Base-by-base conservation (phyloP, 2,888 invertebrate genomes). In the Coelinius sp. region DNA sequence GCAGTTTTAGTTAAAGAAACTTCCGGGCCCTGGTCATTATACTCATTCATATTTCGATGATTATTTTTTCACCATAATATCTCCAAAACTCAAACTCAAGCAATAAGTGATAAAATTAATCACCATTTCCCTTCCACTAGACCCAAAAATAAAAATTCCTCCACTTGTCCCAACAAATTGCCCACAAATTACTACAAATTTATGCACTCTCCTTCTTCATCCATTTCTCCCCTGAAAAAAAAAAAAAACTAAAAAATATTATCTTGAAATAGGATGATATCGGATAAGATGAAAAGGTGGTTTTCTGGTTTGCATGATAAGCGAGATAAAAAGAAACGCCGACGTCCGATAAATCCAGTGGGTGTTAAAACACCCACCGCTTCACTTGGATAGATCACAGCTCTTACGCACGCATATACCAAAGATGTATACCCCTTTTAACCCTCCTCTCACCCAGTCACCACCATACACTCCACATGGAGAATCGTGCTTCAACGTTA, bases 341-440 rank as follows among this genome's bases (percentile, higher is more conserved):
- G 67, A 67, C 53, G 53, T 52, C 53, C 67, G 53, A 67, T 67
- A 63, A 69, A 69, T 69, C 52, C 38, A 25, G 56, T 12, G 25
- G 17, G 27, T 56, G 31, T 24, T 52, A 52, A 69, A 35, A 38
- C 63, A 52, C n/a, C n/a, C 63, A 56, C 14, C 14, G 31, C 27
- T 56, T 52, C 52, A 12, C 20, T 27, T 14, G 63, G 38, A 63
- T 69, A 63, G 35, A 64, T 63, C 52, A 25, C 49, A 10, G 31
- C 38, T 14, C 49, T 59, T 31, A 22, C 62, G n/a, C 49, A 46
- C 56, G 56, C 56, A 52, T 20, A 52, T n/a, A 22, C 20, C 22
- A 4, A 49, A 49, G 49, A 49, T 49, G 10, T 52, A 52, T 52
- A 22, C 52, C 52, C 52, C 22, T 20, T 52, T 52, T 52, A 20